Base-by-base conservation (phyloP, 2,797 vertebrate genomes). In the Chromis chromis region DNA sequence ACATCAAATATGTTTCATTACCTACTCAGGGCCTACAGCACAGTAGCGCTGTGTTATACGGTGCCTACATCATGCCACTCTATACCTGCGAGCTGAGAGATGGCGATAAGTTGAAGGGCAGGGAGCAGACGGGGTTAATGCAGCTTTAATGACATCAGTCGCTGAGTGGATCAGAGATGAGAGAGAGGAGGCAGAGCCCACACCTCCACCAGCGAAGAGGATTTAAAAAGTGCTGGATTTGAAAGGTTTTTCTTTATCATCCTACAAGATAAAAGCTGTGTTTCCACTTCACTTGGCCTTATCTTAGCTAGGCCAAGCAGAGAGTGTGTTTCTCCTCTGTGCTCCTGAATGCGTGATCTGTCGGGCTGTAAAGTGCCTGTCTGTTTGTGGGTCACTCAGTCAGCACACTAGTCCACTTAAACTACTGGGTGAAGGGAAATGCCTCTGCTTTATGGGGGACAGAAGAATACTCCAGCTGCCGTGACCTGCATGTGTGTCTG, bases 321-420 rank as follows among this genome's bases (percentile, higher is more conserved):
- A 39, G 49, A 65, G 39, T 1, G 25, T 52, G 42, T 55, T 42
- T 65, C 49, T 75, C 74, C n/a, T 72, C 50, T 67, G 62, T 46
- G 76, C 69, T 74, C 13, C 65, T 52, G 53, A 76, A 65, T 21
- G 69, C 42, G 27, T 25, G 68, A 80, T 25, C 56, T 59, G 53
- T 70, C 52, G 21, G 63, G 70, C 55, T 59, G 75, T 76, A 57
- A 82, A 83, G 61, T 67, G 68, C 27, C 59, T n/a, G 74, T 50
- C 53, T 79, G 84, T 82, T 75, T 79, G 82, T 79, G 80, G 83
- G 83, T 82, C 81, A 70, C 74, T 80, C 79, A 40, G 55, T 83
- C 74, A 76, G 70, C 82, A 61, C 65, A 82, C 19, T 21, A 28
- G 70, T 61, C 70, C 74, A 81, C 69, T 85, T 81, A 78, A 65